Conservation (phyloP, 2,797 vertebrate genomes). For the Alauda arvensis region DNA sequence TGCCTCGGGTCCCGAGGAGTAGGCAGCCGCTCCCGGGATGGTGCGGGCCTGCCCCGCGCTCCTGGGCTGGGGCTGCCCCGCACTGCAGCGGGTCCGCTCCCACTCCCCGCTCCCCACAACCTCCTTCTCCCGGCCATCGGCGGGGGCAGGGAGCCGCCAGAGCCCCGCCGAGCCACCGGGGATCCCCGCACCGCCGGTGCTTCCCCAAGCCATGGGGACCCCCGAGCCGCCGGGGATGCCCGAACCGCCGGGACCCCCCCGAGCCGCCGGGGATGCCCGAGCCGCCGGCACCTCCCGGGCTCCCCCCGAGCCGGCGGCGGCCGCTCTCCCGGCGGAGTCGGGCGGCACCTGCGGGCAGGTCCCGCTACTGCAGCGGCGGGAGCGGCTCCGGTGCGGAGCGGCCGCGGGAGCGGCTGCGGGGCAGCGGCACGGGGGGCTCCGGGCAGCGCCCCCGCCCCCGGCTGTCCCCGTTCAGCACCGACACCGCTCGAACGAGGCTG, state of each 20-base stretch:
- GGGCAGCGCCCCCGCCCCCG: background rate
- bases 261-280: background rate
- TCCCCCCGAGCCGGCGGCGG: background rate
- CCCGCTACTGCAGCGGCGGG: constrained; percentile 4
- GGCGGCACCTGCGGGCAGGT: constrained; percentile 59
- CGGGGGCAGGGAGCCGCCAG: background rate
- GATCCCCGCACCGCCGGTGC: no score
- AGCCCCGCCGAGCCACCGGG: background rate
- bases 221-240: background rate
- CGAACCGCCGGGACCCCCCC: background rate
- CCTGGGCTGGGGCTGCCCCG: background rate
- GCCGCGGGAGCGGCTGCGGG: background rate
- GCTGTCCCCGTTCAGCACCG: background rate
- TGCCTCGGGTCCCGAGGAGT: fast-evolving
- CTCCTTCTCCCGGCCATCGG: background rate
- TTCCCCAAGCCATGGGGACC: no score
- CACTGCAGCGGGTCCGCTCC: background rate
- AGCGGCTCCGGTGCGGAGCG: background rate
- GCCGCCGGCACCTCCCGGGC: background rate
- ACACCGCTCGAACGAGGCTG: background rate
- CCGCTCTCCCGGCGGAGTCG: constrained; percentile 46
- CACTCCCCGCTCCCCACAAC: background rate
- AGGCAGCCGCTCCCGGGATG: background rate
- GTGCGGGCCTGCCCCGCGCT: background rate
- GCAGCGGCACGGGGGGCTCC: no score